phyloP scores from a whole-genome alignment of 1,140 invertebrate genomes.

The Maniola jurtina region DNA sequence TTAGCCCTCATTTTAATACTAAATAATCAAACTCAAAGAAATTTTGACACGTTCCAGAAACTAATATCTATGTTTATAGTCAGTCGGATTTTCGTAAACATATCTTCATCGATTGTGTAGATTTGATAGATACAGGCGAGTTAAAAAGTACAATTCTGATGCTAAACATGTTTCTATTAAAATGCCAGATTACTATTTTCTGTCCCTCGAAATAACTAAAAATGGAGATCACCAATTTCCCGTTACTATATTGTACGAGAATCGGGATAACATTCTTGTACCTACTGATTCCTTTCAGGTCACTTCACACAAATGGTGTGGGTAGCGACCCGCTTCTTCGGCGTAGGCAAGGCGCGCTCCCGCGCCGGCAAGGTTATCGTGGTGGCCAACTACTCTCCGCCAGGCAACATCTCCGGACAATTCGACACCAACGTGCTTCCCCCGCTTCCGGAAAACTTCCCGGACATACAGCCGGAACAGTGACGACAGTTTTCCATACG shows the following conservation, averaged over 20 bases:
- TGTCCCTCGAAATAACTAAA: no score
- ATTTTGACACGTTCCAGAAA: no score
- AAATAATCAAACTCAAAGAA: not conserved
- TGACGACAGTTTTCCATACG: slow-evolving; percentile 70
- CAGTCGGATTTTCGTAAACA: not conserved
- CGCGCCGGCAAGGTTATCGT: slow-evolving; percentile 87
- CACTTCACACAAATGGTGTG: slow-evolving; percentile 96
- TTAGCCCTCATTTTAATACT: not conserved
- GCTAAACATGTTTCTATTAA: no score
- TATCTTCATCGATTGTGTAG: no score
- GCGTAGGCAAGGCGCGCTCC: slow-evolving; percentile 89
- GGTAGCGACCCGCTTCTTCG: slow-evolving; percentile 87
- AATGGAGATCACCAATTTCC: no score
- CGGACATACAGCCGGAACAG: slow-evolving; percentile 62
- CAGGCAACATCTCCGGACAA: slow-evolving; percentile 87
- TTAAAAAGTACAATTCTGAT: no score
- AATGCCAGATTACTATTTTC: no score
- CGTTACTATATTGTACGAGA: no score
- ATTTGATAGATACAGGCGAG: no score
- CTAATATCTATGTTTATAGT: no score
- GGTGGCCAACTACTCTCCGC: slow-evolving; percentile 89
- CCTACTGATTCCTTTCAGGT: slow-evolving; percentile 74
- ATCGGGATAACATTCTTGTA: not conserved
- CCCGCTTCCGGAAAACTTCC: slow-evolving; percentile 81
- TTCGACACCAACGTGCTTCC: slow-evolving; percentile 89